These are phyloP conservation scores for Sarcophaga subvicina DNA, from an alignment of 2,888 invertebrate genomes.

Conservation along the genomic window DNA sequence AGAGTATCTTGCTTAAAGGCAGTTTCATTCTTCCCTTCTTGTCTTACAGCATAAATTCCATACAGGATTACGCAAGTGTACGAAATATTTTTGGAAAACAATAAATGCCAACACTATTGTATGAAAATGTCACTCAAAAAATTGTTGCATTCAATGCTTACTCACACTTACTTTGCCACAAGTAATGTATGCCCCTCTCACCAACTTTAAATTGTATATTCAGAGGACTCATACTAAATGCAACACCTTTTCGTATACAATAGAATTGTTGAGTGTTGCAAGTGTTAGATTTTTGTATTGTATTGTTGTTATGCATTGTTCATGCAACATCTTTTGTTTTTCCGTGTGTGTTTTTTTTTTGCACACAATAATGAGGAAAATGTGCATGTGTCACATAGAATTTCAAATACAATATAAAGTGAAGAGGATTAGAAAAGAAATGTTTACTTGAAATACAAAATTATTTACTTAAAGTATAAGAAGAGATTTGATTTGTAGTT, in stretches of 20 bases:
- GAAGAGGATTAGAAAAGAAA: conserved; percentile 19
- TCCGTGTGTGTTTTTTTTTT: neutral
- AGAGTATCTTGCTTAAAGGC: neutral
- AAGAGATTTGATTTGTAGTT: conserved; percentile 21
- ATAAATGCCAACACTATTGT: conserved; percentile 67
- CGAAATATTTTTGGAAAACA: conserved; percentile 62
- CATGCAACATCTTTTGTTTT: conserved; percentile 41
- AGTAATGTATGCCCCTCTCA: neutral
- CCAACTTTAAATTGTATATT: neutral
- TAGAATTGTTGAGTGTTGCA: conserved; percentile 43
- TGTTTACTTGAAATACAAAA: conserved; percentile 38
- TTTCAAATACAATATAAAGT: conserved; percentile 51
- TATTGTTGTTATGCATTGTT: conserved; percentile 22
- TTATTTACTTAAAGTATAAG: conserved; percentile 36
- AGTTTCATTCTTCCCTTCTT: conserved; percentile 4
- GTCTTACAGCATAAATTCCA: neutral
- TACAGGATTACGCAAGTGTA: conserved; percentile 53
- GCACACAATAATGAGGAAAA: conserved; percentile 64
- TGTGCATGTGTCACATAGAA: conserved; percentile 68
- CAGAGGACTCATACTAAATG: conserved; percentile 8
- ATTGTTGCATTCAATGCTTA: conserved; percentile 48
- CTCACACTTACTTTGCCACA: conserved; percentile 1
- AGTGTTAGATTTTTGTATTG: conserved; percentile 28
- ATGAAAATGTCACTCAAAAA: conserved; percentile 67
- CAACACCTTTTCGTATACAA: conserved; percentile 55